These are phyloP conservation scores for Cherax quadricarinatus DNA, from an alignment of 1,140 invertebrate genomes.

Conservation along the genomic window DNA sequence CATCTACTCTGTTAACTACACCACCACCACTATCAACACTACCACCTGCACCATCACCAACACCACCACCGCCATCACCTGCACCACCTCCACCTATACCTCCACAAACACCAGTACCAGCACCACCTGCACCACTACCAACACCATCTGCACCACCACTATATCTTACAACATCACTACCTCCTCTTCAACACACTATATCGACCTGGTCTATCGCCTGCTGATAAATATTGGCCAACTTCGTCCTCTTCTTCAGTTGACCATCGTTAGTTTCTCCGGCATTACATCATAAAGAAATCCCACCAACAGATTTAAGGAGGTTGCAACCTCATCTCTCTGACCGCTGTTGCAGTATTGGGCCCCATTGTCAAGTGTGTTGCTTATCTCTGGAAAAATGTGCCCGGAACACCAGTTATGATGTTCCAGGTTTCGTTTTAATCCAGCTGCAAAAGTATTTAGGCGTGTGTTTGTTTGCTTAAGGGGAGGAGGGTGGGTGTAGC, in stretches of 20 bases:
- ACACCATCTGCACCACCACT: background rate
- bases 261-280: background rate
- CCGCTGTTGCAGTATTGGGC: background rate
- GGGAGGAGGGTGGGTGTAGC: background rate
- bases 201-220: background rate
- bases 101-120: too few species aligned
- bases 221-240: background rate
- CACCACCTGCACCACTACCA: background rate
- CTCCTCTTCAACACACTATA: background rate
- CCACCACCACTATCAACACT: too few species aligned
- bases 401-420: background rate
- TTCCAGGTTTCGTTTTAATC: too few species aligned
- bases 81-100: too few species aligned
- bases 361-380: constrained; percentile 2
- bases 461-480: background rate
- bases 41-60: background rate
- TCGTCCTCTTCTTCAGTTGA: background rate
- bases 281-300: background rate
- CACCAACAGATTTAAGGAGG: too few species aligned
- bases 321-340: background rate
- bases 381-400: background rate
- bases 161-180: background rate
- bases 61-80: too few species aligned
- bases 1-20: background rate
- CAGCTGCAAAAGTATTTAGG: too few species aligned